A percentile compares a stretch with the other conserved stretches of the same genome.
Evolutionary conservation across 2,113 vertebrate genomes (phyloP).

Genomic region (Gadus chalcogrammus): DNA sequence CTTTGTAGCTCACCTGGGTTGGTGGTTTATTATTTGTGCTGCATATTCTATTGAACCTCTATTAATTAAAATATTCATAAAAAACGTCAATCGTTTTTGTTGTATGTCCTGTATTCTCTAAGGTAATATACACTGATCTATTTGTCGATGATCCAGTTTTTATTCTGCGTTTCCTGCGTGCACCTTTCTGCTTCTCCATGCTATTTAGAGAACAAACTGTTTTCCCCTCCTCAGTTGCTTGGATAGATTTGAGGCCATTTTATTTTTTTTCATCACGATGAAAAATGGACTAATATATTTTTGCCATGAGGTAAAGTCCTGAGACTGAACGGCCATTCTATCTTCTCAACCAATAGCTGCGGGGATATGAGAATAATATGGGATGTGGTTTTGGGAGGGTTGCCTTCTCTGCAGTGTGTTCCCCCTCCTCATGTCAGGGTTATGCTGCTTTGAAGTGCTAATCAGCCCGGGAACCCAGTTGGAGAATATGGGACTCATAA

Average conservation of each 20-base stretch:
- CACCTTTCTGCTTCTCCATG: no score
- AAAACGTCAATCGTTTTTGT: no score
- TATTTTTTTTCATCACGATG: background rate
- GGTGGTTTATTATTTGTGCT: slow-evolving; percentile 3
- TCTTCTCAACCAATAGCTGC: slow-evolving; percentile 25
- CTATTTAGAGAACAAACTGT: no score
- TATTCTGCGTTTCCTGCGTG: no score
- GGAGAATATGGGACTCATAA: slow-evolving; percentile 38
- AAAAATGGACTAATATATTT: slow-evolving; percentile 8
- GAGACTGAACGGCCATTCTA: slow-evolving; percentile 14
- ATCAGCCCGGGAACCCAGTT: slow-evolving; percentile 48
- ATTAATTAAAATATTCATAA: no score
- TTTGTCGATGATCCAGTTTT: no score
- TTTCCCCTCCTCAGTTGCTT: background rate
- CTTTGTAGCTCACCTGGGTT: slow-evolving; percentile 12
- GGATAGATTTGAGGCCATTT: no score
- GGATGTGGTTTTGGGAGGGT: slow-evolving; percentile 23
- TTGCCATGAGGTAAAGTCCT: background rate
- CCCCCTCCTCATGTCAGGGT: slow-evolving; percentile 31
- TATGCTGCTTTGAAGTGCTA: slow-evolving; percentile 52
- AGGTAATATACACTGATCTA: no score
- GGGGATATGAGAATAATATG: slow-evolving; percentile 22
- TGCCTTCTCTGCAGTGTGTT: slow-evolving; percentile 43
- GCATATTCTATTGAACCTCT: no score
- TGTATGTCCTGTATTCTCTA: no score